Evolutionary conservation across 2,888 invertebrate species (phyloP).

Genomic region (Parascotia fuliginaria): DNA sequence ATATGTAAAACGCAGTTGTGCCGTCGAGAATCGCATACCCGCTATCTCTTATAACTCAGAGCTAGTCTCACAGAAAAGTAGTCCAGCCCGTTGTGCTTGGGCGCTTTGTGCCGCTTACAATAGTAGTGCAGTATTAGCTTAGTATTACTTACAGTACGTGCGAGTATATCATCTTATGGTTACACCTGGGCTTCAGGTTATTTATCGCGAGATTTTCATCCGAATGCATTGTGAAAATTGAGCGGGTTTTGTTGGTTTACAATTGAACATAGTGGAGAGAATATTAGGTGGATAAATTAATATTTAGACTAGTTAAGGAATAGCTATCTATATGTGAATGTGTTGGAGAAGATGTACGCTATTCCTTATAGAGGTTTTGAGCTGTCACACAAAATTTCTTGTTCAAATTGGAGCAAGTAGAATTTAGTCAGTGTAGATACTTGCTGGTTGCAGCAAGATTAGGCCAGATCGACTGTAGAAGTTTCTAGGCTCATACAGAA

Average conservation of each 20-base stretch:
- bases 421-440: too few relatives aligned
- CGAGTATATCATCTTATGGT: slow-evolving; percentile 7
- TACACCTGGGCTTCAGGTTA: slow-evolving; percentile 12
- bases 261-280: neutral
- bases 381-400: too few relatives aligned
- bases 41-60: slow-evolving; percentile 6
- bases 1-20: too few relatives aligned
- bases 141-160: slow-evolving; percentile 7
- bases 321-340: too few relatives aligned
- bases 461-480: too few relatives aligned
- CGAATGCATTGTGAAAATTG: slow-evolving; percentile 3
- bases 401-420: too few relatives aligned
- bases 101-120: slow-evolving; percentile 56
- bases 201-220: slow-evolving; percentile 7
- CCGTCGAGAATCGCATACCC: too few relatives aligned
- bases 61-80: slow-evolving; percentile 44
- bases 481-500: too few relatives aligned
- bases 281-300: neutral
- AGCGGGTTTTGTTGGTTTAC: neutral
- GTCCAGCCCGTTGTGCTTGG: slow-evolving; percentile 42
- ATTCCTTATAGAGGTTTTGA: too few relatives aligned
- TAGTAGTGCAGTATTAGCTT: slow-evolving; percentile 50
- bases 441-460: too few relatives aligned
- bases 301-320: too few relatives aligned
- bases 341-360: too few relatives aligned